Conservation (phyloP, 2,888 invertebrate genomes). For the Aleiodes alternator region DNA sequence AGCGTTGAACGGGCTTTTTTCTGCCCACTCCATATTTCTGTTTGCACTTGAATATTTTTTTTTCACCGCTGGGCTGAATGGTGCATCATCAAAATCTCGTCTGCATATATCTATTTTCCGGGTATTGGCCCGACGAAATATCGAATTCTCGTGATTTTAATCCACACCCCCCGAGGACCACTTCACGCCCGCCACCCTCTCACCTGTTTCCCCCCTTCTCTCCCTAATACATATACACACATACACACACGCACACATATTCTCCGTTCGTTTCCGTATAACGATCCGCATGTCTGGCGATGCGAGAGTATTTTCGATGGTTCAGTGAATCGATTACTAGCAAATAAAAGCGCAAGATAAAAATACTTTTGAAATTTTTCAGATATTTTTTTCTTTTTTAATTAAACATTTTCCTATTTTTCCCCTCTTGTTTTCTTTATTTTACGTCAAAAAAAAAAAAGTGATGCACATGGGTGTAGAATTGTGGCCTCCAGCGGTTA, state of each 20-base stretch:
- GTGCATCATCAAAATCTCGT: slow-evolving; percentile 27
- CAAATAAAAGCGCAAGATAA: slow-evolving; percentile 16
- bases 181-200: slow-evolving; percentile 4
- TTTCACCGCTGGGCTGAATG: slow-evolving; percentile 9
- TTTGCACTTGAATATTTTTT: not conserved
- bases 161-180: slow-evolving; percentile 34
- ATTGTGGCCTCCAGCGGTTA: slow-evolving; percentile 40
- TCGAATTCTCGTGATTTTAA: slow-evolving; percentile 39
- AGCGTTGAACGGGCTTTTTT: too few relatives aligned
- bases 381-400: not conserved
- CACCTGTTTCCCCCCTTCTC: not conserved
- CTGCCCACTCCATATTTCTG: not conserved
- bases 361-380: slow-evolving; percentile 1
- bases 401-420: not conserved
- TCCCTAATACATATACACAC: not conserved
- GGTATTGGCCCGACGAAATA: slow-evolving; percentile 29
- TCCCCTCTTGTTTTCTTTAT: slow-evolving; percentile 1
- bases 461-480: slow-evolving; percentile 26
- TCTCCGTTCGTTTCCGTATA: slow-evolving; percentile 6
- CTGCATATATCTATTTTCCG: slow-evolving; percentile 27
- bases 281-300: not conserved
- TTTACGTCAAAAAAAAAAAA: not conserved
- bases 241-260: not conserved
- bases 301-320: not conserved
- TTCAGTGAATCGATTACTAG: slow-evolving; percentile 9